Evolutionary conservation across 2,888 invertebrate species (phyloP).

Genomic region (Alviniconcha strummeri): DNA sequence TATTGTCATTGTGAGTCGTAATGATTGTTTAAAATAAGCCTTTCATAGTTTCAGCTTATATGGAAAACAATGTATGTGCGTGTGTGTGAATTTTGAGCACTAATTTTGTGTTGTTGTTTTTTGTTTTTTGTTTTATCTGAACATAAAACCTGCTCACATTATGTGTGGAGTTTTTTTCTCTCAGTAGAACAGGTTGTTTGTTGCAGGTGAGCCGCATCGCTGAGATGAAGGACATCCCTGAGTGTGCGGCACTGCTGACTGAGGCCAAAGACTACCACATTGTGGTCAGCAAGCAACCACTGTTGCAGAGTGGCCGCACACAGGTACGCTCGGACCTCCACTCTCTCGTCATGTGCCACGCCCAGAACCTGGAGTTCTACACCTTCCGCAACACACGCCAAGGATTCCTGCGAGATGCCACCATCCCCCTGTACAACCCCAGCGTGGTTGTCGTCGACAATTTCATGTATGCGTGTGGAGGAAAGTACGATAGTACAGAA

Average conservation of each 20-base stretch:
- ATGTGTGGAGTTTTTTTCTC: too few species aligned
- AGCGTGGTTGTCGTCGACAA: conserved; percentile 71
- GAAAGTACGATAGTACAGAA: conserved; percentile 71
- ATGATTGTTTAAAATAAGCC: too few species aligned
- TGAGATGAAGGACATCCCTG: conserved; percentile 64
- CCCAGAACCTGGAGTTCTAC: conserved; percentile 70
- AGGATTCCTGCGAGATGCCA: conserved; percentile 66
- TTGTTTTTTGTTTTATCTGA: too few species aligned
- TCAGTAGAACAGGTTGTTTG: not conserved
- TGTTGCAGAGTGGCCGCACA: conserved; percentile 68
- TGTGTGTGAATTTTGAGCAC: too few species aligned
- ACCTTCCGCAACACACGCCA: conserved; percentile 65
- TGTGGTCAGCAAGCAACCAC: conserved; percentile 70
- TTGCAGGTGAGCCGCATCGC: conserved; percentile 63
- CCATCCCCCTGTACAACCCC: conserved; percentile 70
- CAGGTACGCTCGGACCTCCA: conserved; percentile 65
- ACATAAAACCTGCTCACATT: too few species aligned
- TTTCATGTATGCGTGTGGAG: conserved; percentile 72
- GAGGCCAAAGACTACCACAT: conserved; percentile 73
- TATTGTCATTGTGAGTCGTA: too few species aligned
- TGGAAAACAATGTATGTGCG: too few species aligned
- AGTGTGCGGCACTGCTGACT: conserved; percentile 66
- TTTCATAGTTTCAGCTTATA: too few species aligned
- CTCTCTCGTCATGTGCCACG: conserved; percentile 70
- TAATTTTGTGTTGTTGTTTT: too few species aligned